phyloP scores from a whole-genome alignment of 1,140 invertebrate species.

The Helicoverpa zea region DNA sequence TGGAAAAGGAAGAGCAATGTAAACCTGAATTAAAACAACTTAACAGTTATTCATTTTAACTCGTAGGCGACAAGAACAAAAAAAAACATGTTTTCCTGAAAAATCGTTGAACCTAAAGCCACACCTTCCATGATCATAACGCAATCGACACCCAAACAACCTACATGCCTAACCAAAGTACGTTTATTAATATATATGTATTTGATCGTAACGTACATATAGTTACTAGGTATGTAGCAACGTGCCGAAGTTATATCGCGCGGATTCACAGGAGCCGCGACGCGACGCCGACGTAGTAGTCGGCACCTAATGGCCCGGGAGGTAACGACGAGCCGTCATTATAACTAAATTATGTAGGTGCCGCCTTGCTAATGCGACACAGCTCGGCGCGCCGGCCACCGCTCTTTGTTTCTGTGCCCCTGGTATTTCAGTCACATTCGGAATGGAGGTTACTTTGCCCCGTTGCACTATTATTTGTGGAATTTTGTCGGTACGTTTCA shows the following conservation, averaged over 20 bases:
- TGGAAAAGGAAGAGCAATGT: slow-evolving; percentile 5
- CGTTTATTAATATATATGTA: slow-evolving; percentile 17
- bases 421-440: slow-evolving; percentile 60
- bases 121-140: background rate
- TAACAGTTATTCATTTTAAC: no score
- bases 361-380: slow-evolving; percentile 64
- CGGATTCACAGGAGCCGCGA: slow-evolving; percentile 35
- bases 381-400: slow-evolving; percentile 52
- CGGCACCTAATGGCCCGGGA: slow-evolving; percentile 64
- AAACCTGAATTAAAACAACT: background rate
- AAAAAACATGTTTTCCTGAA: background rate
- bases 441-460: slow-evolving; percentile 53
- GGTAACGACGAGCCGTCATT: slow-evolving; percentile 69
- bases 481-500: slow-evolving; percentile 4
- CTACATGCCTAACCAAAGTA: slow-evolving; percentile 14
- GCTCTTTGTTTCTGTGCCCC: slow-evolving; percentile 62
- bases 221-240: slow-evolving; percentile 48
- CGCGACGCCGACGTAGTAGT: slow-evolving; percentile 44
- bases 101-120: background rate
- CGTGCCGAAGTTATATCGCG: slow-evolving; percentile 46
- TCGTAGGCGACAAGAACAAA: no score
- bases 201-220: slow-evolving; percentile 30
- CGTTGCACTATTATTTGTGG: slow-evolving; percentile 42
- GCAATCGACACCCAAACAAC: slow-evolving; percentile 26
- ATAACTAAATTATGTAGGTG: slow-evolving; percentile 73